Evolutionary conservation across 2,888 invertebrate species (phyloP).

Genomic region (Drosophila yooni): DNA sequence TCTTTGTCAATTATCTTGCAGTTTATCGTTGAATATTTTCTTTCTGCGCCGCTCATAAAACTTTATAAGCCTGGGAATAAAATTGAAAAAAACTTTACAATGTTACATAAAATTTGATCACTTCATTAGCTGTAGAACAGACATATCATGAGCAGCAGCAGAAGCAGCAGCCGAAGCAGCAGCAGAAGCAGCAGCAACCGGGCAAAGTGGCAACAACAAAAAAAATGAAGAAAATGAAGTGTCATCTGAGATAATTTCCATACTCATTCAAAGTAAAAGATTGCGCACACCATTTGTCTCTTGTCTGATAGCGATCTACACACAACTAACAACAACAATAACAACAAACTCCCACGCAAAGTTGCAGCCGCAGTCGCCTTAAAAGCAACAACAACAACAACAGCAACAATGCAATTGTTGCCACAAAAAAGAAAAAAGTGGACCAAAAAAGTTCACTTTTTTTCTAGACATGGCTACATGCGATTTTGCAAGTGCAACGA

Average conservation of each 20-base stretch:
- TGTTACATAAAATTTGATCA: slow-evolving; percentile 50
- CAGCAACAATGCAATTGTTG: slow-evolving; percentile 68
- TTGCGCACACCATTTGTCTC: slow-evolving; percentile 84
- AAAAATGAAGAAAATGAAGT: slow-evolving; percentile 50
- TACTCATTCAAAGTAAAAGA: slow-evolving; percentile 75
- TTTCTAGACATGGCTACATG: slow-evolving; percentile 47
- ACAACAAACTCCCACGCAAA: slow-evolving; percentile 80
- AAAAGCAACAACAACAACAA: slow-evolving; percentile 44
- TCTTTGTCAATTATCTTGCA: slow-evolving; percentile 54
- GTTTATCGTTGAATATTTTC: slow-evolving; percentile 40
- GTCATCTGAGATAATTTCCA: slow-evolving; percentile 74
- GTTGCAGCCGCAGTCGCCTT: slow-evolving; percentile 61
- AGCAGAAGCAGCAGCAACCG: neutral
- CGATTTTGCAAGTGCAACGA: slow-evolving; percentile 76
- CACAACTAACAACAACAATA: slow-evolving; percentile 37
- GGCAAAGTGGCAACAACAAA: slow-evolving; percentile 3
- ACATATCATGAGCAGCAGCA: slow-evolving; percentile 29
- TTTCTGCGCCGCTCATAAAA: slow-evolving; percentile 31
- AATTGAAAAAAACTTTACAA: slow-evolving; percentile 8
- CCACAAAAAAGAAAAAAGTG: slow-evolving; percentile 55
- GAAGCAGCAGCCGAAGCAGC: neutral
- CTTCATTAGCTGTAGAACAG: slow-evolving; percentile 58
- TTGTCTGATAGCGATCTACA: slow-evolving; percentile 77
- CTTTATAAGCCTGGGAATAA: slow-evolving; percentile 51
- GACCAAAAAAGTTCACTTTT: slow-evolving; percentile 36